Conservation (phyloP, 2,888 invertebrate genomes). For the Osedax frankpressi region DNA sequence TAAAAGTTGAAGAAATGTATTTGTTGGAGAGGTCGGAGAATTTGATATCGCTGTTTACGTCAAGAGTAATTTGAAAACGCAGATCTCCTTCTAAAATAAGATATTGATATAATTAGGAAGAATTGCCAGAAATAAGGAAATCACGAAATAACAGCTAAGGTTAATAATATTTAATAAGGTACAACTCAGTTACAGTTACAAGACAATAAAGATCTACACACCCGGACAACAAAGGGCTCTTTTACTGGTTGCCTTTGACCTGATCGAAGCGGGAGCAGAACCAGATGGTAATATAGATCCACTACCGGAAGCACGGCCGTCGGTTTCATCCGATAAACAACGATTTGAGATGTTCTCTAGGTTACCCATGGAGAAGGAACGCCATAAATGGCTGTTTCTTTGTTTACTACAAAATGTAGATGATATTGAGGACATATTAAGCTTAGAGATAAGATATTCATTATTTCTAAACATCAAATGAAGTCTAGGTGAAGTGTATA, state of each 20-base stretch:
- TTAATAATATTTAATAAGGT: no score
- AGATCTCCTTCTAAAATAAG: not conserved
- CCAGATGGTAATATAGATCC: not conserved
- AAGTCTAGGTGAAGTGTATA: no score
- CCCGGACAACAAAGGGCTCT: not conserved
- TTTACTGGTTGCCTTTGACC: not conserved
- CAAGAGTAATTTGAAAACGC: not conserved
- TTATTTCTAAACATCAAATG: no score
- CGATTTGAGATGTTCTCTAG: not conserved
- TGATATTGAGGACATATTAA: no score
- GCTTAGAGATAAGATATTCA: no score
- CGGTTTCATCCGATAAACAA: not conserved
- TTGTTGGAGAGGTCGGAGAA: not conserved
- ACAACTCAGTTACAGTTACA: no score
- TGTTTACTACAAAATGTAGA: constrained; percentile 73
- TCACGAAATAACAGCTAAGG: no score
- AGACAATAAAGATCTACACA: no score
- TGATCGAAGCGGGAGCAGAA: not conserved
- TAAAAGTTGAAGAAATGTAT: not conserved
- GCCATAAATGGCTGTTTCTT: constrained; percentile 69
- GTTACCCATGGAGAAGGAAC: constrained; percentile 72
- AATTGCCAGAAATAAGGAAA: no score
- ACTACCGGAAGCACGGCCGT: not conserved
- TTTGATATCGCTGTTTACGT: not conserved
- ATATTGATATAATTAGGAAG: no score